Conservation (phyloP, 2,113 vertebrate species). For the Lota lota region DNA sequence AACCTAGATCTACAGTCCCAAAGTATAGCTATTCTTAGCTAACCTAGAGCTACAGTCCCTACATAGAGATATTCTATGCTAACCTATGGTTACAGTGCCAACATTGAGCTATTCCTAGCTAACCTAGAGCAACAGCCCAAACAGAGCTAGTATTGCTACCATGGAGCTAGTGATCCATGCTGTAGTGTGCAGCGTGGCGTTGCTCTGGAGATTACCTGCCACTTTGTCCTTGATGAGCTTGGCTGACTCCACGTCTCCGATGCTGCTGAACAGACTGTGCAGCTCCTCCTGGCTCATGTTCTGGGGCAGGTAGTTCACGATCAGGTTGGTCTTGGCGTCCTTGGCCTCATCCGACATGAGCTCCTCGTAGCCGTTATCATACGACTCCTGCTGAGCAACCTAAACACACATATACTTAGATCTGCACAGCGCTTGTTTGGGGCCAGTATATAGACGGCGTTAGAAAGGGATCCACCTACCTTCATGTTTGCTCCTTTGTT, state of each 20-base stretch:
- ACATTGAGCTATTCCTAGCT: too few relatives aligned
- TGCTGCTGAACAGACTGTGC: constrained; percentile 92
- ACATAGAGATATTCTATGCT: too few relatives aligned
- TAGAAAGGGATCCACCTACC: constrained; percentile 33
- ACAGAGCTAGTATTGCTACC: too few relatives aligned
- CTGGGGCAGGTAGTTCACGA: constrained; percentile 97
- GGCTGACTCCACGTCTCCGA: constrained; percentile 92
- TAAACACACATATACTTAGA: neutral
- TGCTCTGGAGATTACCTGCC: constrained; percentile 78
- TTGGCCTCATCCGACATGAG: constrained; percentile 93
- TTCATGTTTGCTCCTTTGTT: constrained; percentile 58
- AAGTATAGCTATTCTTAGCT: too few relatives aligned
- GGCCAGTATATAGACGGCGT: neutral
- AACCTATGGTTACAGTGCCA: too few relatives aligned
- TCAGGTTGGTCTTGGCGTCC: constrained; percentile 91
- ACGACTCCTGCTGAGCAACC: constrained; percentile 69
- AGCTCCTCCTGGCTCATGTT: constrained; percentile 98
- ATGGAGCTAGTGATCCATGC: too few relatives aligned
- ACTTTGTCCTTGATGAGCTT: constrained; percentile 98
- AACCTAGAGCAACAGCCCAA: too few relatives aligned
- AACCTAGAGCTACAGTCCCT: too few relatives aligned
- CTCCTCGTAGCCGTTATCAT: constrained; percentile 88
- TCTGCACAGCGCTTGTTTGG: neutral
- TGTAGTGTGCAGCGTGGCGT: constrained; percentile 11
- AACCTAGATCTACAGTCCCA: too few relatives aligned